These are phyloP conservation scores for Lycodopsis pacificus DNA, from an alignment of 2,797 vertebrate species.

Conservation along the genomic window DNA sequence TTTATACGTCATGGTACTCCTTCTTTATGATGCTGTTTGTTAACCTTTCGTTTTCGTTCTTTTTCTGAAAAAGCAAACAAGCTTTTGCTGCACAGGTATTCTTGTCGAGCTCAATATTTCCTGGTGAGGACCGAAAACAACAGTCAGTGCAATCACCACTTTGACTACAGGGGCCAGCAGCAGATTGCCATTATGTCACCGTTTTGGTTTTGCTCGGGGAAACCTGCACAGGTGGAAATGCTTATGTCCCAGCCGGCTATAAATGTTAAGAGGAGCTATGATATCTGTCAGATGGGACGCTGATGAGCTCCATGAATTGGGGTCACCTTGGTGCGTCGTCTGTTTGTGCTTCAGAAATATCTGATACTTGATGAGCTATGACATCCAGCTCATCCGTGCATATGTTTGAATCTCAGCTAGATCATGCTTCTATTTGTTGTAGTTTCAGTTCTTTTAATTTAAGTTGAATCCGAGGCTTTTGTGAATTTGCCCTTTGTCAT, in stretches of 20 bases:
- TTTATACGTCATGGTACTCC: neutral
- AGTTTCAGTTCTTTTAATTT: conserved; percentile 1
- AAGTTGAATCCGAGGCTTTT: conserved; percentile 5
- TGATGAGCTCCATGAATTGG: conserved; percentile 63
- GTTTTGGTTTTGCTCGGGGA: conserved; percentile 27
- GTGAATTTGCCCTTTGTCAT: conserved; percentile 27
- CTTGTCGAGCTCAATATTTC: conserved; percentile 34
- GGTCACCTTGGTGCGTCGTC: conserved; percentile 69
- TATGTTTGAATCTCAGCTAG: conserved; percentile 16
- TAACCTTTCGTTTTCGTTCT: neutral
- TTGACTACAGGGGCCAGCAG: conserved; percentile 31
- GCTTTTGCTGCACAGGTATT: neutral
- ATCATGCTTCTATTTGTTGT: neutral
- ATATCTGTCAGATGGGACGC: conserved; percentile 55
- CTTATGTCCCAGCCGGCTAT: conserved; percentile 43
- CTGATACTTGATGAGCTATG: conserved; percentile 44
- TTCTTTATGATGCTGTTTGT: conserved; percentile 1
- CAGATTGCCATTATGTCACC: conserved; percentile 47
- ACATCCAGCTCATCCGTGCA: conserved; percentile 26
- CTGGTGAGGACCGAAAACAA: conserved; percentile 29
- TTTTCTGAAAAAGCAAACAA: neutral
- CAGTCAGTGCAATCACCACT: conserved; percentile 8
- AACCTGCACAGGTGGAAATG: conserved; percentile 50
- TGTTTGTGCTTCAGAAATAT: conserved; percentile 57
- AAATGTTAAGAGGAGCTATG: conserved; percentile 48